A percentile compares a stretch with the other conserved stretches of the same genome.
Conservation (phyloP, 2,888 invertebrate genomes). For the Apotomis betuletana region DNA sequence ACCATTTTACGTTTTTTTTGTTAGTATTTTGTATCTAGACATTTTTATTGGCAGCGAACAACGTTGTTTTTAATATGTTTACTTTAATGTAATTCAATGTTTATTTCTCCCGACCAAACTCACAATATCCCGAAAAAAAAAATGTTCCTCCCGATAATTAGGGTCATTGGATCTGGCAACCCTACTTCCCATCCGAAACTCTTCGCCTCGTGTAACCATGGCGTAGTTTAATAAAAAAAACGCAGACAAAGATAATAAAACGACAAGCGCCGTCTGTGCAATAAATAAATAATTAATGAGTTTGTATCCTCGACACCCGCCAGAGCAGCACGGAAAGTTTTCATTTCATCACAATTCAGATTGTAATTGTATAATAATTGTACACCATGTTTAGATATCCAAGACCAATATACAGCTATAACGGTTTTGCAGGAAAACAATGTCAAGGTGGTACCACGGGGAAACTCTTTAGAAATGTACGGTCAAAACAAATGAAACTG, state of each 20-base stretch:
- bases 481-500: too few species aligned
- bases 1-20: too few species aligned
- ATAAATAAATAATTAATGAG: constrained; percentile 9
- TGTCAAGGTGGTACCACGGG: neutral
- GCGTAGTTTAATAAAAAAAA: neutral
- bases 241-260: constrained; percentile 43
- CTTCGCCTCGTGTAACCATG: too few species aligned
- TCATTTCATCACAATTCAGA: neutral
- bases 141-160: too few species aligned
- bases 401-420: neutral
- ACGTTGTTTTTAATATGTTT: too few species aligned
- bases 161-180: too few species aligned
- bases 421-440: neutral
- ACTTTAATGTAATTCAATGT: too few species aligned
- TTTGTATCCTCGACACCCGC: constrained; percentile 29
- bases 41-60: too few species aligned
- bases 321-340: constrained; percentile 42
- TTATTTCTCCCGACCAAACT: too few species aligned
- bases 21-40: too few species aligned
- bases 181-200: too few species aligned
- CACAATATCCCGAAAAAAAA: too few species aligned
- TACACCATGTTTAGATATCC: neutral
- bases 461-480: neutral
- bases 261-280: constrained; percentile 49
- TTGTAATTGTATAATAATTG: neutral